Evolutionary conservation across 1,140 invertebrate genomes (phyloP).

Genomic region (Delia radicum): DNA sequence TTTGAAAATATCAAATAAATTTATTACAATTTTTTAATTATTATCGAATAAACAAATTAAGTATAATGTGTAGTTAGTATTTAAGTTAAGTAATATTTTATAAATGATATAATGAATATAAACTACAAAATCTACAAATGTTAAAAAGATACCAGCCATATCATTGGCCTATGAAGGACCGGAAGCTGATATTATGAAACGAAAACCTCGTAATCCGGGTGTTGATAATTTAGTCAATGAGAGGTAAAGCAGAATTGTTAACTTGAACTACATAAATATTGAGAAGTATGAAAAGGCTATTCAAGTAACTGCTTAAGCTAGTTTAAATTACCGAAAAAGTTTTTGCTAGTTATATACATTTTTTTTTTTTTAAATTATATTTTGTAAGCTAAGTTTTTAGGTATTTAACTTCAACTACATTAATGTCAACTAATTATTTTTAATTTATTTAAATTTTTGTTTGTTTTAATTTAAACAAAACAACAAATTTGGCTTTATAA

Average conservation of each 20-base stretch:
- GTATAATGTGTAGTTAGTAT: background rate
- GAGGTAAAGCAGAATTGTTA: slow-evolving; percentile 64
- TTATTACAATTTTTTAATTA: background rate
- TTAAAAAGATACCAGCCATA: slow-evolving; percentile 89
- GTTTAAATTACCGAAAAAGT: too few species aligned
- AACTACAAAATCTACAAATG: slow-evolving; percentile 28
- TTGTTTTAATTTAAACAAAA: background rate
- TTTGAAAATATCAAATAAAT: background rate
- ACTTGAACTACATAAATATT: background rate
- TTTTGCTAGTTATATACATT: background rate
- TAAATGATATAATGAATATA: slow-evolving; percentile 31
- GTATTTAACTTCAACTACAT: background rate
- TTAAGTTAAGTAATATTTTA: slow-evolving; percentile 5
- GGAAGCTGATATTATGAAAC: slow-evolving; percentile 99
- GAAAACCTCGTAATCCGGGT: slow-evolving; percentile 90
- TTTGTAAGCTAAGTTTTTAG: slow-evolving; percentile 12
- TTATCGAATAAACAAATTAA: background rate
- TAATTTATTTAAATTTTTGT: background rate
- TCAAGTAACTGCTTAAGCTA: background rate
- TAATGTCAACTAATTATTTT: too few species aligned
- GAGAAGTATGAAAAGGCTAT: background rate
- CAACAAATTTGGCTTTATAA: background rate
- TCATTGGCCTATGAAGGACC: slow-evolving; percentile 97
- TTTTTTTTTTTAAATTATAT: background rate
- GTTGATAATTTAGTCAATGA: slow-evolving; percentile 97